A percentile compares a stretch with the other conserved stretches of the same genome.
These are phyloP conservation scores for Parazoanthus darwini DNA, from an alignment of 92 coral and sea anemone genomes.

Conservation along the genomic window DNA sequence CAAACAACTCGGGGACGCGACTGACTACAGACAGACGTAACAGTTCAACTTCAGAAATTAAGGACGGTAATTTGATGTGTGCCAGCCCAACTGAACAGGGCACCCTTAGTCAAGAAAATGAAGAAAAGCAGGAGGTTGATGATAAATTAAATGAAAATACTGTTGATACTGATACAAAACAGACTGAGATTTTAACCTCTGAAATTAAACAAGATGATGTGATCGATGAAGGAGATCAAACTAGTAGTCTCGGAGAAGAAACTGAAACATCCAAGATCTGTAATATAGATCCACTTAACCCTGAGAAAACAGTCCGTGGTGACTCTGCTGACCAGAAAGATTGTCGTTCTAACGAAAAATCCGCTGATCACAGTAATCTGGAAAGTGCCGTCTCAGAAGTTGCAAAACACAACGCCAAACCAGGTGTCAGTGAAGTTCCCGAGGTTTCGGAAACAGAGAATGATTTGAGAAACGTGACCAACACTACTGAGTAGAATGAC, in stretches of 20 bases:
- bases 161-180: not conserved
- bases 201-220: not conserved
- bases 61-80: not conserved
- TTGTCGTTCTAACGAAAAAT: not conserved
- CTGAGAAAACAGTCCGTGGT: not conserved
- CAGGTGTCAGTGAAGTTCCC: not conserved
- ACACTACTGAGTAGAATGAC: not conserved
- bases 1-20: not conserved
- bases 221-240: not conserved
- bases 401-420: not conserved
- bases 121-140: not conserved
- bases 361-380: not conserved
- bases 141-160: not conserved
- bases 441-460: not conserved
- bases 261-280: not conserved
- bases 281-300: not conserved
- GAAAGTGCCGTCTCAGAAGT: not conserved
- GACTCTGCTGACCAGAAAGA: slow-evolving; percentile 5
- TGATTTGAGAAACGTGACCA: not conserved
- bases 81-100: not conserved
- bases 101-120: not conserved
- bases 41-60: not conserved
- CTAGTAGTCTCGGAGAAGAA: not conserved
- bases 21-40: not conserved
- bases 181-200: not conserved